phyloP scores from a whole-genome alignment of 1,140 invertebrate species.

The Drosophila leontia region DNA sequence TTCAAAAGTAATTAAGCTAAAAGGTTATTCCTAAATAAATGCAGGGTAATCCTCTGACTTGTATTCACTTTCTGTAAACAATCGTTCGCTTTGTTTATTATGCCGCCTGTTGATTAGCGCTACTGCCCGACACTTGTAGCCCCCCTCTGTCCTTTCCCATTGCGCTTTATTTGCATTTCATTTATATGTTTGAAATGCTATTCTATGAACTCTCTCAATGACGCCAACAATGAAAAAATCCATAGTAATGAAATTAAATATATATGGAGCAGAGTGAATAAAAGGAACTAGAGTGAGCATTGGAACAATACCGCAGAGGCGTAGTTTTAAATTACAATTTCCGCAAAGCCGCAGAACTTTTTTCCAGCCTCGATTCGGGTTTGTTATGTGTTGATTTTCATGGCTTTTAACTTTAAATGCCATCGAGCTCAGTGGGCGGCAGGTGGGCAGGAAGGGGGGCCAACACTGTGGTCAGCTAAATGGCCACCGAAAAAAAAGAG shows the following conservation, averaged over 20 bases:
- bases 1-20: not conserved
- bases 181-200: slow-evolving; percentile 51
- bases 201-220: slow-evolving; percentile 54
- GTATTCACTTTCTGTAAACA: not conserved
- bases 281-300: not conserved
- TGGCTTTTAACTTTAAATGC: slow-evolving; percentile 68
- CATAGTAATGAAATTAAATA: slow-evolving; percentile 73
- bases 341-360: slow-evolving; percentile 56
- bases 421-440: slow-evolving; percentile 25
- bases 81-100: slow-evolving; percentile 35
- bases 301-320: slow-evolving; percentile 31
- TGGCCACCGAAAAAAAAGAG: slow-evolving; percentile 53
- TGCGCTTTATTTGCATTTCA: slow-evolving; percentile 54
- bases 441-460: not conserved
- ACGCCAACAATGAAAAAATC: slow-evolving; percentile 47
- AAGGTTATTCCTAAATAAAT: not conserved
- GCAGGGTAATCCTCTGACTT: not conserved
- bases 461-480: slow-evolving; percentile 66
- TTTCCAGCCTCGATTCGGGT: slow-evolving; percentile 44
- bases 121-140: slow-evolving; percentile 6
- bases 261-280: slow-evolving; percentile 34
- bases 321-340: slow-evolving; percentile 77
- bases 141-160: not conserved
- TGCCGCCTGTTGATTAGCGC: slow-evolving; percentile 55
- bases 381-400: slow-evolving; percentile 61